Evolutionary conservation across 37 sponge, comb jelly and placozoan genomes (phyloP).

Genomic region (Hormiphora californensis): DNA sequence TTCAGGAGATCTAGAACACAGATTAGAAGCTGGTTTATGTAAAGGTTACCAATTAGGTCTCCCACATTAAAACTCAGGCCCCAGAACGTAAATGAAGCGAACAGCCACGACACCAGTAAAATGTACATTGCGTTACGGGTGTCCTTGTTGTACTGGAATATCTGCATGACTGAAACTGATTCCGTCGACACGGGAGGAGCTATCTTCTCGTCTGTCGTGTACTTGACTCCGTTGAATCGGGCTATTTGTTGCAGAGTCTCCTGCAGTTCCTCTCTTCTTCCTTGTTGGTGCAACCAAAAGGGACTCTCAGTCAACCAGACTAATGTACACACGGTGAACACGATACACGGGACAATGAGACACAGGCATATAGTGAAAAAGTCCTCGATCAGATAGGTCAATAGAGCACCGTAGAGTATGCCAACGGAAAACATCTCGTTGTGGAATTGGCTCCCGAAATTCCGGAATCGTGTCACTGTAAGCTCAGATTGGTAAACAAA

Average conservation of each 20-base stretch:
- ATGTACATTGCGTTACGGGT: not conserved
- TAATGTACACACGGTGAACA: not conserved
- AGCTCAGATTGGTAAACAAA: conserved; percentile 44
- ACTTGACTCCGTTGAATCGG: not conserved
- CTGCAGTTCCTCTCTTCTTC: not conserved
- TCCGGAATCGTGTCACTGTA: conserved; percentile 11
- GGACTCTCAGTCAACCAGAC: not conserved
- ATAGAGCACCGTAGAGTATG: conserved; percentile 15
- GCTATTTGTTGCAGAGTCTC: not conserved
- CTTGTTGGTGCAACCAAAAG: not conserved
- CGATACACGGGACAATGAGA: not conserved
- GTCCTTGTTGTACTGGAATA: not conserved
- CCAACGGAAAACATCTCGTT: not conserved
- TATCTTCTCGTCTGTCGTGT: not conserved
- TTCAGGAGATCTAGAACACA: conserved; percentile 24
- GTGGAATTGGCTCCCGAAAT: conserved; percentile 25
- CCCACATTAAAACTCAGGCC: conserved; percentile 48
- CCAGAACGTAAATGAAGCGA: conserved; percentile 24
- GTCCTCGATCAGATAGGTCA: not conserved
- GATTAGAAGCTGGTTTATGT: conserved; percentile 18
- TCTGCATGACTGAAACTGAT: not conserved
- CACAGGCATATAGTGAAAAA: not conserved
- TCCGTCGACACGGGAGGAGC: not conserved
- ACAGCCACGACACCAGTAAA: conserved; percentile 23
- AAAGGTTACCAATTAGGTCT: conserved; percentile 33